Base-by-base conservation (phyloP, 2,113 vertebrate genomes). In the Otis tarda region DNA sequence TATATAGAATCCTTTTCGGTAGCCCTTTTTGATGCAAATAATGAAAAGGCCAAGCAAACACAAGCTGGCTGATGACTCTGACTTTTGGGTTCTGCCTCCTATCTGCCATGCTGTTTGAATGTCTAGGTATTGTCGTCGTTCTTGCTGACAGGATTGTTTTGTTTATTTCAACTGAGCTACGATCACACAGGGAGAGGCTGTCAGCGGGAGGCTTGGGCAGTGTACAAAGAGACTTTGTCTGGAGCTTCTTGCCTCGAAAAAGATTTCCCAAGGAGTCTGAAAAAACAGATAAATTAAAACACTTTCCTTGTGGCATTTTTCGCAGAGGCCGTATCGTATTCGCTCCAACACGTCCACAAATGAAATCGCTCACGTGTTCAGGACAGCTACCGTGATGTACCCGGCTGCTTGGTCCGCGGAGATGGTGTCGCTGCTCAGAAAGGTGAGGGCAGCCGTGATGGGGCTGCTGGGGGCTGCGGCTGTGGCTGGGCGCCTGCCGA, bases 261-360 rank as follows among this genome's bases (percentile, higher is more conserved):
- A 79, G n/a, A 14, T 60, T 86, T 87, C 68, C n/a, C 19, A 67
- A 60, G 30, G 9, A 43, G 31, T 19, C 33, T 56, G 52, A 89
- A 74, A 78, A 25, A 81, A 12, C 1, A 53, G 37, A 14, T 20
- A 4, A 50, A 45, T 33, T 23, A 23, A 68, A 64, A 28, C 27
- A 16, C 47, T 65, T 84, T 71, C 65, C 37, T 69, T 77, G 57
- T 92, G 95, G 31, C 27, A 2, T 70, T 90, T 86, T 82, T 84
- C 83, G 6, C 98, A 99, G 99, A 99, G 99, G 93, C 99, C 99
- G 0, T 99, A 99, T 43, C 98, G 98, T 35, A 99, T 99, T 97
- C 98, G 98, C 87, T 98, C 99, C 96, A 99, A 88, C 53, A 98
- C 97, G 10, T 97, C 98, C 20, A 61, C 98, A n/a, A 96, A 97